Evolutionary conservation across 1,140 invertebrate species (phyloP), one percentile per base, ranked within the genome.

Genomic region (Bombus haemorrhoidalis): DNA sequence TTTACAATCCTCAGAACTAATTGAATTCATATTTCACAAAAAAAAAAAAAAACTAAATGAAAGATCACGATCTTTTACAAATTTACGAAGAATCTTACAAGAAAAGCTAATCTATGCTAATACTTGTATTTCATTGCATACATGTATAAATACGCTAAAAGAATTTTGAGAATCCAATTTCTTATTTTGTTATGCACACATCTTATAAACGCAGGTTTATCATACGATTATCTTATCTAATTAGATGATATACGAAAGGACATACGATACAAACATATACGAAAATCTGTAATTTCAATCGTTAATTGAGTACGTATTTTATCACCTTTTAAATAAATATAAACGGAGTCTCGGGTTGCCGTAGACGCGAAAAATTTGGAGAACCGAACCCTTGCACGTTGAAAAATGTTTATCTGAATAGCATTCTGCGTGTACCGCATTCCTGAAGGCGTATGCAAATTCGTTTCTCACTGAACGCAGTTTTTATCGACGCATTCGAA

Each of bases 341-440:
- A 68, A 9, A 34, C 25, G 77, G 41, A 43, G 28, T 47, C 12
- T 43, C 5, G 15, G 15, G 66, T 77, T 10, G 13, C 15, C 28
- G 1, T 2, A 28, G 2, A 13, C 1, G 25, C 28, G 22, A 34
- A 34, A 47, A 66, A 47, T 43, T 37, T 77, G n/a, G 37, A 8
- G 37, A 78, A 32, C 1, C 8, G 3, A n/a, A n/a, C 25, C 37
- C 6, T 18, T 22, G 0, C 4, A 8, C 59, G 34, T 8, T 34
- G 12, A 83, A 77, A 77, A 77, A 25, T 13, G 1, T 18, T 83
- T 83, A 83, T 83, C 74, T 43, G 47, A 43, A 79, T 59, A 66
- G 75, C 47, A 84, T 71, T 59, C 66, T 37, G n/a, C 9, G 22
- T 66, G 64, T 57, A 28, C 47, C n/a, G 75, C 74, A 84, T 84